Evolutionary conservation across 2,797 vertebrate genomes (phyloP).

Genomic region (Mastacembelus armatus): DNA sequence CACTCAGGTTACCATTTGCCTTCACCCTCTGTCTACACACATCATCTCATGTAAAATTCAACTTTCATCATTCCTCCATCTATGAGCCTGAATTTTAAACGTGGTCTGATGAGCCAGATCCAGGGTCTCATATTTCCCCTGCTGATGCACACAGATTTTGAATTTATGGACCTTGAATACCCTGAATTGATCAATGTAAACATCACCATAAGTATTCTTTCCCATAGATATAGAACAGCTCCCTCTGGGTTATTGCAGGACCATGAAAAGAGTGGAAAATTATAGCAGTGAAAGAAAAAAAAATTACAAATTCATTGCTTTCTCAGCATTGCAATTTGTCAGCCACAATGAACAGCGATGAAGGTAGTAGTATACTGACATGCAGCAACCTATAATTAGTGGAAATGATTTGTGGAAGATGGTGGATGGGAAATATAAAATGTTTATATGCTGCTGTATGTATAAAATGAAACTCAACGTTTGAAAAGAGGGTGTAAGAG

Average conservation of each 20-base stretch:
- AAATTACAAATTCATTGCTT: too few relatives aligned
- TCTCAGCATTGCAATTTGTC: slow-evolving; percentile 2
- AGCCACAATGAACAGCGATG: too few relatives aligned
- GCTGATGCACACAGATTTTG: background rate
- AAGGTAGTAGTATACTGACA: background rate
- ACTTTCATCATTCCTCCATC: background rate
- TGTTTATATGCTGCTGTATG: too few relatives aligned
- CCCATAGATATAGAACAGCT: background rate
- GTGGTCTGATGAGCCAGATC: background rate
- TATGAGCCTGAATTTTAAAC: background rate
- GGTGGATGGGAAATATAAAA: too few relatives aligned
- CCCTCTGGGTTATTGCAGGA: background rate
- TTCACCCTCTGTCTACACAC: background rate
- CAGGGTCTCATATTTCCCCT: background rate
- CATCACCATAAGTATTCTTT: background rate
- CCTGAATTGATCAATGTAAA: background rate
- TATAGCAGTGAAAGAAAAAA: background rate
- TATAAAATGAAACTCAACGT: background rate
- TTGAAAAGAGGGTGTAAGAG: background rate
- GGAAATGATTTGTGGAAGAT: background rate
- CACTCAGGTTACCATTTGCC: background rate
- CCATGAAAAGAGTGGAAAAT: background rate
- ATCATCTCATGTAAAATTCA: slow-evolving; percentile 6
- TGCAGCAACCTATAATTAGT: slow-evolving; percentile 7
- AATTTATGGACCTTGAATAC: slow-evolving; percentile 1